Evolutionary conservation across 2,888 invertebrate genomes (phyloP).

Genomic region (Parnassius mnemosyne): DNA sequence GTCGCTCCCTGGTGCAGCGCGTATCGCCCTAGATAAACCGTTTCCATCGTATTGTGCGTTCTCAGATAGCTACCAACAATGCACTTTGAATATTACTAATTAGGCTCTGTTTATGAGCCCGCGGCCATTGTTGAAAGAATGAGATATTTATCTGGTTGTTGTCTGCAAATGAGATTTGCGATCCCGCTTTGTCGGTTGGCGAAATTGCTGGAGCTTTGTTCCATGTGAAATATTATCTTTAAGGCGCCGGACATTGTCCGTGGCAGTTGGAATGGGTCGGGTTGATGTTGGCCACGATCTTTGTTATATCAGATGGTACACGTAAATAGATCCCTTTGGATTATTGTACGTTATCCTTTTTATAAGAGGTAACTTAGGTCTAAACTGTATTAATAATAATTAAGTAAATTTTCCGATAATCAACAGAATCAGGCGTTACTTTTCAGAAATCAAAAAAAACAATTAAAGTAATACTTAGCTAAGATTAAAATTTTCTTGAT

Average conservation of each 20-base stretch:
- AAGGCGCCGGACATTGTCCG: slow-evolving; percentile 30
- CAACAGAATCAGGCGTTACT: no score
- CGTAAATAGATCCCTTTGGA: slow-evolving; percentile 19
- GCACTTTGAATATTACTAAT: slow-evolving; percentile 79
- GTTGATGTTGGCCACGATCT: slow-evolving; percentile 32
- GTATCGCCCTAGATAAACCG: slow-evolving; percentile 77
- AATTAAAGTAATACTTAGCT: no score
- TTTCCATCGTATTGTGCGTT: slow-evolving; percentile 75
- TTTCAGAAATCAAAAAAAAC: no score
- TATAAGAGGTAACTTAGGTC: no score
- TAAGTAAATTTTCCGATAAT: no score
- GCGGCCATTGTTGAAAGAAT: slow-evolving; percentile 78
- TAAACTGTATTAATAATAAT: no score
- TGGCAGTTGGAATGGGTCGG: slow-evolving; percentile 17
- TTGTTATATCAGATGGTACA: slow-evolving; percentile 50
- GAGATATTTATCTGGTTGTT: slow-evolving; percentile 76
- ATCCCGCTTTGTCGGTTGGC: slow-evolving; percentile 74
- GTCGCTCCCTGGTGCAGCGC: slow-evolving; percentile 62
- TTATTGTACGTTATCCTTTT: slow-evolving; percentile 24
- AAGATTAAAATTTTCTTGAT: no score
- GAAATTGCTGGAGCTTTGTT: slow-evolving; percentile 73
- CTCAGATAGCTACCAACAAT: slow-evolving; percentile 71
- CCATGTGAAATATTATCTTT: slow-evolving; percentile 63
- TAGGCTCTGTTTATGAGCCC: slow-evolving; percentile 75
- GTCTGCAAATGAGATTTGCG: slow-evolving; percentile 78